phyloP scores from a whole-genome alignment of 2,797 vertebrate genomes.

The Graptemys geographica region DNA sequence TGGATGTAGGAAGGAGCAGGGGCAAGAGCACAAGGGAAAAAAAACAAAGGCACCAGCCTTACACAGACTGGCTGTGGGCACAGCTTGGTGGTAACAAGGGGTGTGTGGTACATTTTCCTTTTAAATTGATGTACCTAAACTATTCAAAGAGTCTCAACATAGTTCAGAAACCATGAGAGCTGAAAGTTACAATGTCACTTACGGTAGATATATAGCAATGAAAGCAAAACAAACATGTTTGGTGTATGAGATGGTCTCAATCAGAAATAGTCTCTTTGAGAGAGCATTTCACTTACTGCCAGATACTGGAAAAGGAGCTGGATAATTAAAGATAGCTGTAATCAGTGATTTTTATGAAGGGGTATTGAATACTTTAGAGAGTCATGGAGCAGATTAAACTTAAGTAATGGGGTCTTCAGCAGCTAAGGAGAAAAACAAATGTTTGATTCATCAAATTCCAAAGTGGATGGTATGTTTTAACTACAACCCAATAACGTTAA shows the following conservation, averaged over 20 bases:
- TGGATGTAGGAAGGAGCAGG: neutral
- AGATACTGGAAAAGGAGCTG: neutral
- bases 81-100: neutral
- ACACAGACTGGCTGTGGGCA: neutral
- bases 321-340: neutral
- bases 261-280: neutral
- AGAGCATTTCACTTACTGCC: neutral
- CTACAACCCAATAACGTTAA: fast-evolving
- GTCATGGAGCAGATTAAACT: neutral
- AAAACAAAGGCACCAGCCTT: no score
- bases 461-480: neutral
- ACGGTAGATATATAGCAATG: no score
- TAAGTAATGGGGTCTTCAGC: neutral
- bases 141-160: no score
- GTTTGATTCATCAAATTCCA: neutral
- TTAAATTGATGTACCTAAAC: no score
- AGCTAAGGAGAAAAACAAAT: neutral
- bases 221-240: neutral
- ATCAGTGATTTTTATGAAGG: neutral
- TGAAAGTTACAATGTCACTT: no score
- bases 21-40: neutral
- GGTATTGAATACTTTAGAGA: neutral
- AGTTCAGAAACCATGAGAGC: no score
- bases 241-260: neutral
- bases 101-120: no score